Conservation (phyloP, 1,140 invertebrate species). For the Leptinotarsa texana region DNA sequence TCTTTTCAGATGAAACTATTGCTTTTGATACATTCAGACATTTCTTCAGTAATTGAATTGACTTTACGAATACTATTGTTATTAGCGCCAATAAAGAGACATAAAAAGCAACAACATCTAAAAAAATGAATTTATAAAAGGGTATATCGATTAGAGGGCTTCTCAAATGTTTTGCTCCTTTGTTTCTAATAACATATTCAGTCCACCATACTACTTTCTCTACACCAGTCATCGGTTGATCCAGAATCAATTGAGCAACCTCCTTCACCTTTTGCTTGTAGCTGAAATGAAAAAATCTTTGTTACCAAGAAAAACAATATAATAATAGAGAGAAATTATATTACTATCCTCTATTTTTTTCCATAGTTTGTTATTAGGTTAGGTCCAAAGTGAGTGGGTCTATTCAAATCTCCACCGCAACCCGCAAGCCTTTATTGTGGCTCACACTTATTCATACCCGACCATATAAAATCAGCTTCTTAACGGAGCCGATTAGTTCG, state of each 20-base stretch:
- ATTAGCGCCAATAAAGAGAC: background rate
- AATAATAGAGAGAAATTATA: no score
- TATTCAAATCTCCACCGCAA: no score
- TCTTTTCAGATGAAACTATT: background rate
- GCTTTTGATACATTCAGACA: background rate
- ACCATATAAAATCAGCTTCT: no score
- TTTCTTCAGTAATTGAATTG: background rate
- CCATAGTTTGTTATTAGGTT: no score
- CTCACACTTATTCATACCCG: no score
- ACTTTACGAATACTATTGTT: background rate
- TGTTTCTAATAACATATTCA: constrained; percentile 58
- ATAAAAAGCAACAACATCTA: background rate
- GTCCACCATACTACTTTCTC: constrained; percentile 60
- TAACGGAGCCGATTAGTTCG: no score
- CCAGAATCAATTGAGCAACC: constrained; percentile 40
- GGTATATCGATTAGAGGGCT: constrained; percentile 50
- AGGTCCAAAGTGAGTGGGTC: no score
- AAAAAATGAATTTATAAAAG: constrained; percentile 19
- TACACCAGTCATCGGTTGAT: constrained; percentile 51
- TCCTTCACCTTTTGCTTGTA: constrained; percentile 39
- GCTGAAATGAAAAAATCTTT: constrained; percentile 32
- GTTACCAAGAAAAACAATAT: no score
- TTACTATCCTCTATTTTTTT: no score
- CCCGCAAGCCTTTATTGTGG: no score
- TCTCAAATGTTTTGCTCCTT: constrained; percentile 52